Base-by-base conservation (phyloP, 2,113 vertebrate species). In the Phylloscopus trochiloides region DNA sequence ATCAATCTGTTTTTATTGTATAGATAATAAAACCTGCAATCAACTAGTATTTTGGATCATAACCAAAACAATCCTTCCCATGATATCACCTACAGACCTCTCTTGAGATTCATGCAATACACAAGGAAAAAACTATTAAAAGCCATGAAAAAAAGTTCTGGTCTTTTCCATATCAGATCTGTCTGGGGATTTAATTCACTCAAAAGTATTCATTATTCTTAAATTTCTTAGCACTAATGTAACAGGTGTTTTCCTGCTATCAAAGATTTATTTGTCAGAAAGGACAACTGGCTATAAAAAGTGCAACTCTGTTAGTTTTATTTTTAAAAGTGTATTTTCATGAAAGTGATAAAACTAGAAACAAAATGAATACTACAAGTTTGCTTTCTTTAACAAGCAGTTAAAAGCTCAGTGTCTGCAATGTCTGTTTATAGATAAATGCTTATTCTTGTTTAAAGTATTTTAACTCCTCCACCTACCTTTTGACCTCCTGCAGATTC, bases 401-500 rank as follows among this genome's bases (percentile, higher is more conserved):
- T 34, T 66, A 84, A 3, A 78, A 83, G 13, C 26, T 62, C 51
- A 45, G 12, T n/a, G 15, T 54, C 43, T 75, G 42, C 32, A 61
- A 17, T 45, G 5, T 17, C 71, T 58, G 8, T 70, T 91, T 66
- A 73, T 12, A 83, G 26, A 70, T 21, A 70, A 90, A 90, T 43
- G 12, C 5, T 61, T 47, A n/a, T 31, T 77, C 48, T 80, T 50
- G 10, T 65, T 78, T 62, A 58, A 84, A 89, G n/a, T 32, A 73
- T 55, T 51, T 74, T n/a, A 92, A 80, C 59, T 71, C 26, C 17
- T 40, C 45, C 22, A 86, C 97, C 47, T 98, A 99, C 99, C 99
- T 99, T 99, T 78, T 99, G 99, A 96, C 98, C 98, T 93, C 98
- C 98, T 65, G 98, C 96, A 83, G 98, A 95, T 86, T 99, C 99